A percentile compares a stretch with the other conserved stretches of the same genome.
These are phyloP conservation scores for honey bee (Apis mellifera) DNA, from an alignment of 1,140 invertebrate species.

Conservation along the genomic window DNA sequence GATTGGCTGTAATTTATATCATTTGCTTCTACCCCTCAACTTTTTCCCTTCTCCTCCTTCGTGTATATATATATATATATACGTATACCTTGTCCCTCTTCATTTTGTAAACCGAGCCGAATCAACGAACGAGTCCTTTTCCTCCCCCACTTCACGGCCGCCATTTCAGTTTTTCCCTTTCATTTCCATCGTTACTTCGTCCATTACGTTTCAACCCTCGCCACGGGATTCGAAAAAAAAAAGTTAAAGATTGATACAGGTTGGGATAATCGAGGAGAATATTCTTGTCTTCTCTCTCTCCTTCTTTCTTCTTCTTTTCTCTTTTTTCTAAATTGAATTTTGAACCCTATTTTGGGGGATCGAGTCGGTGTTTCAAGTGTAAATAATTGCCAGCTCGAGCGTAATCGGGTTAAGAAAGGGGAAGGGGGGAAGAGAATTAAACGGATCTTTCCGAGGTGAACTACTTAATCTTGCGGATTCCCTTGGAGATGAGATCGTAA, in stretches of 20 bases:
- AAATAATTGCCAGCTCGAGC: not conserved
- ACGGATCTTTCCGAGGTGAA: not conserved
- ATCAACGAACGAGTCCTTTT: slow-evolving; percentile 18
- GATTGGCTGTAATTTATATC: slow-evolving; percentile 69
- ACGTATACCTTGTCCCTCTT: slow-evolving; percentile 32
- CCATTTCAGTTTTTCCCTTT: not conserved
- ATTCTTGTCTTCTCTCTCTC: not conserved
- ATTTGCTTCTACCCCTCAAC: slow-evolving; percentile 49
- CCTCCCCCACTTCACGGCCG: too few relatives aligned
- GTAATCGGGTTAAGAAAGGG: not conserved
- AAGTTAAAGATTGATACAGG: not conserved
- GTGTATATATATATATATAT: slow-evolving; percentile 14
- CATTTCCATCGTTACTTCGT: slow-evolving; percentile 3
- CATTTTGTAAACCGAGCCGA: slow-evolving; percentile 43
- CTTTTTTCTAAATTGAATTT: not conserved
- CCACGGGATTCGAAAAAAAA: not conserved
- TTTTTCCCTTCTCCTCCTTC: slow-evolving; percentile 34
- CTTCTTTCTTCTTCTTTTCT: not conserved
- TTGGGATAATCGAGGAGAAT: not conserved
- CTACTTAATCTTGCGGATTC: not conserved
- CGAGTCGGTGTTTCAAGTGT: not conserved
- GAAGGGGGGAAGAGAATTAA: not conserved
- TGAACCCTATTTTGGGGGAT: not conserved
- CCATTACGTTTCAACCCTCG: not conserved
- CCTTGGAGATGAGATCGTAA: not conserved